Evolutionary conservation across 2,113 vertebrate genomes (phyloP).

Genomic region (Octodon degus): DNA sequence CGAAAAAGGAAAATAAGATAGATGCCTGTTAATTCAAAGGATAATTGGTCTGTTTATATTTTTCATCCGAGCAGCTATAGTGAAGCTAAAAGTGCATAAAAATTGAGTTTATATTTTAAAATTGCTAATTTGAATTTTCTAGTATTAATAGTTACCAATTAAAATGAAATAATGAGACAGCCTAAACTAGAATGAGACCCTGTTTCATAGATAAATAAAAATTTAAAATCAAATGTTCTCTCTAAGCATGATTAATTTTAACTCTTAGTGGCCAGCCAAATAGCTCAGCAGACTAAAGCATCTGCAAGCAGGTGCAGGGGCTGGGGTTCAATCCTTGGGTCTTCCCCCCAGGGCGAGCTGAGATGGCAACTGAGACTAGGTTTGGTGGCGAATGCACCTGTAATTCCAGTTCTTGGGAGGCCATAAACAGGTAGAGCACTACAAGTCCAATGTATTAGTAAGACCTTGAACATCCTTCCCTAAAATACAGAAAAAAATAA

Average conservation of each 20-base stretch:
- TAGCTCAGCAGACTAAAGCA: too few relatives aligned
- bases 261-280: too few relatives aligned
- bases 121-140: slow-evolving; percentile 1
- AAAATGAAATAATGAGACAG: slow-evolving; percentile 15
- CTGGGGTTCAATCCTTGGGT: too few relatives aligned
- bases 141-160: slow-evolving; percentile 11
- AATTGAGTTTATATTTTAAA: neutral
- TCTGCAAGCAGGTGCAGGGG: too few relatives aligned
- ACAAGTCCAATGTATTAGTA: too few relatives aligned
- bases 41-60: slow-evolving; percentile 9
- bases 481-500: too few relatives aligned
- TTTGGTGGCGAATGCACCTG: neutral
- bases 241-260: slow-evolving; percentile 25
- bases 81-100: slow-evolving; percentile 1
- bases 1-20: slow-evolving; percentile 45
- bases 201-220: neutral
- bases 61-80: slow-evolving; percentile 1
- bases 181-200: neutral
- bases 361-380: too few relatives aligned
- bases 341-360: too few relatives aligned
- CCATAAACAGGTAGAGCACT: too few relatives aligned
- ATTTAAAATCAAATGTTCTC: slow-evolving; percentile 35
- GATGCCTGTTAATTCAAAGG: neutral
- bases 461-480: too few relatives aligned
- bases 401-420: too few relatives aligned